phyloP scores from a whole-genome alignment of 2,797 vertebrate genomes.

The Agapornis canus region DNA sequence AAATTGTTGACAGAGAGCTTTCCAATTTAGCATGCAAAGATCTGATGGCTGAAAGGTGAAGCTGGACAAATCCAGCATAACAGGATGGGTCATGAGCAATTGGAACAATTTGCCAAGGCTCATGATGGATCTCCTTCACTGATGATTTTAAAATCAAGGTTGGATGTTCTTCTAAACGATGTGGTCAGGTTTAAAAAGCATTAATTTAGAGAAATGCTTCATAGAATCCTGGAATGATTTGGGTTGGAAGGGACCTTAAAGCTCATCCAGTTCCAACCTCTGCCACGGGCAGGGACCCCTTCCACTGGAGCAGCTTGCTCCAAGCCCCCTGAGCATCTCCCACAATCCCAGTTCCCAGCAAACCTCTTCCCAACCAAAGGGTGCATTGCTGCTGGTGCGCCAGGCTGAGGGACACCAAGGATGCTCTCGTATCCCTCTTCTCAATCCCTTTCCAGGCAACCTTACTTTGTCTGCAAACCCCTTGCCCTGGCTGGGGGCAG shows the following conservation, averaged over 20 bases:
- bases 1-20: conserved; percentile 63
- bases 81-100: not conserved
- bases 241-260: not conserved
- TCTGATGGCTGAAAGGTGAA: conserved; percentile 44
- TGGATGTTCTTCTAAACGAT: not conserved
- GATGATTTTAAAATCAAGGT: not conserved
- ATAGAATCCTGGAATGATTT: fast-evolving
- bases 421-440: not conserved
- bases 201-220: not conserved
- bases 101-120: not conserved
- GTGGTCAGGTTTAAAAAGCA: not conserved
- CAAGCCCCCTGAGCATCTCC: not conserved
- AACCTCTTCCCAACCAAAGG: not conserved
- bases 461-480: not conserved
- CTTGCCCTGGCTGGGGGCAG: not conserved
- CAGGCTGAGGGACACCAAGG: not conserved
- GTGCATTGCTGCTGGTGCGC: fast-evolving
- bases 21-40: conserved; percentile 53
- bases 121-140: not conserved
- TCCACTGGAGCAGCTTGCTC: not conserved
- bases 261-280: not conserved
- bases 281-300: not conserved
- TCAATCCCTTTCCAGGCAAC: not conserved
- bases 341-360: not conserved
- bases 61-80: conserved; percentile 28